Percentiles rank a stretch among this genome's conserved stretches.
Conservation (phyloP, 2,797 vertebrate species). For the Aulostomus chinensis region DNA sequence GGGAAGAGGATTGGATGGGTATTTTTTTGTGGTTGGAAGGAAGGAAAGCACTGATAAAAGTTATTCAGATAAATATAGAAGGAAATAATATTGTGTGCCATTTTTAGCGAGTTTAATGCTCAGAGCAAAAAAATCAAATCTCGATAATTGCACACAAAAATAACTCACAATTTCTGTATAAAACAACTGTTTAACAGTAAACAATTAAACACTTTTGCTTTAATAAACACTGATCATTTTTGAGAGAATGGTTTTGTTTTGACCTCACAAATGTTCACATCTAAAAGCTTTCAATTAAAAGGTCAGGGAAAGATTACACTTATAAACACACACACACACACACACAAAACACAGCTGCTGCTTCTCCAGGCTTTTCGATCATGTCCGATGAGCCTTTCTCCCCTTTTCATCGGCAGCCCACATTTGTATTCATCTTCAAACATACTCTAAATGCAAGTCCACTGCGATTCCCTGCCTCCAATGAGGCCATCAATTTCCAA, state of each 20-base stretch:
- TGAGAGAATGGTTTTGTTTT: conserved; percentile 19
- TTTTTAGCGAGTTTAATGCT: too few species aligned
- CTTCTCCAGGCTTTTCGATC: conserved; percentile 67
- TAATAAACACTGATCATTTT: conserved; percentile 20
- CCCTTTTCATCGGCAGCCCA: conserved; percentile 57
- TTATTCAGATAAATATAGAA: conserved; percentile 13
- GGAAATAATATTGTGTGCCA: conserved; percentile 1
- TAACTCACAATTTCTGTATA: too few species aligned
- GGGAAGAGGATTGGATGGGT: conserved; percentile 27
- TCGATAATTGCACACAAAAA: too few species aligned
- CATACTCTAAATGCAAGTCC: conserved; percentile 82
- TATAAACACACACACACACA: conserved; percentile 40
- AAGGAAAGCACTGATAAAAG: conserved; percentile 31
- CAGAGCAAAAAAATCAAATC: too few species aligned
- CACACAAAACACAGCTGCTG: conserved; percentile 33
- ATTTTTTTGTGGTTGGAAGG: conserved; percentile 34
- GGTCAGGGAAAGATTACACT: conserved; percentile 57
- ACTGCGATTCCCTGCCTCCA: conserved; percentile 72
- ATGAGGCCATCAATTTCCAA: conserved; percentile 83
- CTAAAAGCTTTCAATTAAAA: conserved; percentile 55
- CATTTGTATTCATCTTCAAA: conserved; percentile 83
- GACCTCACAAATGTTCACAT: conserved; percentile 26
- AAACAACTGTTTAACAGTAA: too few species aligned
- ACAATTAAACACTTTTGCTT: neutral
- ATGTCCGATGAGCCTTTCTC: conserved; percentile 65